phyloP scores from a whole-genome alignment of 30 jellyfish, hydroid and myxozoan genomes.

The Aurelia aurita region DNA sequence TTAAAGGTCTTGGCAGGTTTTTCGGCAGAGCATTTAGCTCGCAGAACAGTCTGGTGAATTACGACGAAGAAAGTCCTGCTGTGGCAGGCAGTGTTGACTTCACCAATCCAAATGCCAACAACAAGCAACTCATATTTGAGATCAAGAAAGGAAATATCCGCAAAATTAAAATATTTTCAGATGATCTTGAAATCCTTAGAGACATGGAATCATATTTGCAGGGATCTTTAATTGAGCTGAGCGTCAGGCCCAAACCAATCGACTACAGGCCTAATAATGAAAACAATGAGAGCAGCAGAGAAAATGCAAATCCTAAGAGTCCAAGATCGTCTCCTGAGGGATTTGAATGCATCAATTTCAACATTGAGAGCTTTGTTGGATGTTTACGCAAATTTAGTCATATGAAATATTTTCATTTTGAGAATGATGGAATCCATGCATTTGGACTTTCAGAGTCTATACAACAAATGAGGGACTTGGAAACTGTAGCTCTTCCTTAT shows the following conservation, averaged over 20 bases:
- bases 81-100: not conserved
- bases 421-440: constrained; percentile 21
- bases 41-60: no score
- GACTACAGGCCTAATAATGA: not conserved
- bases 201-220: not conserved
- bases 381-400: not conserved
- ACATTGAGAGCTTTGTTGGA: not conserved
- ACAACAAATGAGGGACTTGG: not conserved
- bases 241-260: constrained; percentile 11
- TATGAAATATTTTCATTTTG: constrained; percentile 17
- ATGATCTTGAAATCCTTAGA: not conserved
- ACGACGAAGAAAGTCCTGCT: no score
- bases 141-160: constrained; percentile 1
- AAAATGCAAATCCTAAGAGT: not conserved
- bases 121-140: not conserved
- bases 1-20: not conserved
- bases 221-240: not conserved
- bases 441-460: not conserved
- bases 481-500: constrained; percentile 20
- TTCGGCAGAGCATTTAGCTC: no score
- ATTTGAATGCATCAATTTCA: not conserved
- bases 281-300: not conserved
- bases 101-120: not conserved
- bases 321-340: constrained; percentile 18
- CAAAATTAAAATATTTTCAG: constrained; percentile 5